phyloP scores from a whole-genome alignment of 2,113 vertebrate species.

The Carassius auratus region DNA sequence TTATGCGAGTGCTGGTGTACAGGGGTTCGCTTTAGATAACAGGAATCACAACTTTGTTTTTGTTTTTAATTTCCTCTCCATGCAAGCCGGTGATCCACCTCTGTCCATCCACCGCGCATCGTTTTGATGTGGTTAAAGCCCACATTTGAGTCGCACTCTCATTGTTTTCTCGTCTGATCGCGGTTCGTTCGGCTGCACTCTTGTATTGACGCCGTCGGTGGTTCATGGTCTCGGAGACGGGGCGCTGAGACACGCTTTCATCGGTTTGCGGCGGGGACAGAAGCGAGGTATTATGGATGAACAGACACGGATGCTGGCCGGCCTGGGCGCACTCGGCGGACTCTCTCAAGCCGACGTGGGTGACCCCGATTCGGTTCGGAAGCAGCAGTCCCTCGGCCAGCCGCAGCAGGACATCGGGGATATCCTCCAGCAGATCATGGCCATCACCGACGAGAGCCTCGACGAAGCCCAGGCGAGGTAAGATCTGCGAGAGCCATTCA shows the following conservation, averaged over 20 bases:
- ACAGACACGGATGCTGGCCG: constrained; percentile 78
- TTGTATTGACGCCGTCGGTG: constrained; percentile 20
- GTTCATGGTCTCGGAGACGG: constrained; percentile 34
- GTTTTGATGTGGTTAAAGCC: neutral
- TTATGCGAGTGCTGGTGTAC: neutral
- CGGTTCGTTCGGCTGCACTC: constrained; percentile 14
- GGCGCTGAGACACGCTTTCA: constrained; percentile 38
- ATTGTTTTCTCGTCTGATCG: neutral
- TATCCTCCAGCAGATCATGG: constrained; percentile 92
- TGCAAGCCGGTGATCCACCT: neutral
- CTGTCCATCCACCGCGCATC: neutral
- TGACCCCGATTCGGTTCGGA: constrained; percentile 77
- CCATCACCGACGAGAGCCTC: constrained; percentile 89
- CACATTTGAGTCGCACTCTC: neutral
- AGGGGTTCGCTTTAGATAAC: constrained; percentile 10
- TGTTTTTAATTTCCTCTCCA: neutral
- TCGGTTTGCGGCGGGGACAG: constrained; percentile 67
- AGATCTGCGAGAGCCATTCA: constrained; percentile 41
- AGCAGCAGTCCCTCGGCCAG: constrained; percentile 77
- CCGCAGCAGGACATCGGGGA: constrained; percentile 85
- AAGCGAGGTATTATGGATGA: constrained; percentile 80
- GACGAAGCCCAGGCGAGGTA: constrained; percentile 91
- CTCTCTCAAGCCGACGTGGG: constrained; percentile 72
- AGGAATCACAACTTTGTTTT: neutral
- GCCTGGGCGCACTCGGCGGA: constrained; percentile 71